These are phyloP conservation scores for Drosophila mercatorum DNA, from an alignment of 2,888 invertebrate species.

Conservation along the genomic window DNA sequence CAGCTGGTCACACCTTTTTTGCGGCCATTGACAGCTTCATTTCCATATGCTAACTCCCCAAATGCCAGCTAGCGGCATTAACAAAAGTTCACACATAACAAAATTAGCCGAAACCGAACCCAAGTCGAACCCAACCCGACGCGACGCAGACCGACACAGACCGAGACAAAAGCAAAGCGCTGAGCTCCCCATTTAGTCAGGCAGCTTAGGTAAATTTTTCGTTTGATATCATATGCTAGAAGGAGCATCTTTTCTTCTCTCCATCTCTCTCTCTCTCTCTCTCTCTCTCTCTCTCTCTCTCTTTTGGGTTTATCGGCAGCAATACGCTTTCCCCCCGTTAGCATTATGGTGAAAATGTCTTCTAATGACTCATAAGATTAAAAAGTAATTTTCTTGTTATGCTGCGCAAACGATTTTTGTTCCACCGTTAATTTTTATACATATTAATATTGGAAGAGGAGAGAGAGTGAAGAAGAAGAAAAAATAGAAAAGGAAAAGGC, in stretches of 20 bases:
- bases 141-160: conserved; percentile 3
- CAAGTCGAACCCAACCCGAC: too few species aligned
- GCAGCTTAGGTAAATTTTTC: conserved; percentile 60
- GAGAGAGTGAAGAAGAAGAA: not conserved
- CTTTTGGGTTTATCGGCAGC: conserved; percentile 47
- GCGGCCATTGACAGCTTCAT: conserved; percentile 63
- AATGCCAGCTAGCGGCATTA: conserved; percentile 46
- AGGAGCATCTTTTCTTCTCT: conserved; percentile 26
- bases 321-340: conserved; percentile 44
- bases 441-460: conserved; percentile 73
- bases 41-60: conserved; percentile 55
- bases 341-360: conserved; percentile 69
- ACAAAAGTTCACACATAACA: conserved; percentile 69
- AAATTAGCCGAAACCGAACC: conserved; percentile 40
- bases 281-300: not conserved
- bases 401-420: conserved; percentile 62
- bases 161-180: conserved; percentile 69
- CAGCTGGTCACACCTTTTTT: conserved; percentile 57
- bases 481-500: conserved; percentile 20
- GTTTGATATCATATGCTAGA: conserved; percentile 26
- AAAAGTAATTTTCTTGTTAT: conserved; percentile 80
- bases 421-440: conserved; percentile 76
- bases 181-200: conserved; percentile 53
- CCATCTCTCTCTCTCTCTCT: not conserved
- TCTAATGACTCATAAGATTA: conserved; percentile 81